Conservation (phyloP, 1,140 invertebrate genomes). For the Zophobas morio region DNA sequence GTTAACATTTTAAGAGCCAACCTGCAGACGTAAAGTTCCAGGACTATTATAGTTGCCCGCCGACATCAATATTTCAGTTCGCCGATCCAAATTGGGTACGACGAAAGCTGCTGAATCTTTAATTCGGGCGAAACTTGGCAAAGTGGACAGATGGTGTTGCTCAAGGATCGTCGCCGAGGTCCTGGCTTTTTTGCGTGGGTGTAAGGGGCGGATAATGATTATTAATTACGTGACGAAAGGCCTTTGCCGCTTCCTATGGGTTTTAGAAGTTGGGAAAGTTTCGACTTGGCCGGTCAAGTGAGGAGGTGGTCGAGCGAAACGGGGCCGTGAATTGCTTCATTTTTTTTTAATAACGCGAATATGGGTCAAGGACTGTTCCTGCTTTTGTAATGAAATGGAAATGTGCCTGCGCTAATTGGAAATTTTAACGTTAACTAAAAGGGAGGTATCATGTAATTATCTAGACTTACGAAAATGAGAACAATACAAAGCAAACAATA, state of each 20-base stretch:
- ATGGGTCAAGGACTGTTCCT: constrained; percentile 5
- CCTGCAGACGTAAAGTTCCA: background rate
- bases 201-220: background rate
- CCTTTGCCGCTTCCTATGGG: too few species aligned
- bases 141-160: background rate
- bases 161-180: background rate
- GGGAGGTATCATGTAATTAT: background rate
- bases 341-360: background rate
- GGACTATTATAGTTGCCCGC: constrained; percentile 12
- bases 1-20: constrained; percentile 15
- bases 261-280: background rate
- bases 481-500: background rate
- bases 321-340: background rate
- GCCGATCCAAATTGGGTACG: background rate
- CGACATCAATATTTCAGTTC: constrained; percentile 19
- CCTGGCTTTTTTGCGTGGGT: background rate
- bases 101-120: constrained; percentile 1
- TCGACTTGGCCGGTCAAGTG: background rate
- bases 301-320: constrained; percentile 4
- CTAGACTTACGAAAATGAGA: background rate
- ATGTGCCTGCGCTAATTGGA: too few species aligned
- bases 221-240: too few species aligned
- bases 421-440: too few species aligned
- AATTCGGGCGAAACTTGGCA: background rate
- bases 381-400: background rate